Conservation (phyloP, 2,113 vertebrate genomes). For the Rallus limicola region DNA sequence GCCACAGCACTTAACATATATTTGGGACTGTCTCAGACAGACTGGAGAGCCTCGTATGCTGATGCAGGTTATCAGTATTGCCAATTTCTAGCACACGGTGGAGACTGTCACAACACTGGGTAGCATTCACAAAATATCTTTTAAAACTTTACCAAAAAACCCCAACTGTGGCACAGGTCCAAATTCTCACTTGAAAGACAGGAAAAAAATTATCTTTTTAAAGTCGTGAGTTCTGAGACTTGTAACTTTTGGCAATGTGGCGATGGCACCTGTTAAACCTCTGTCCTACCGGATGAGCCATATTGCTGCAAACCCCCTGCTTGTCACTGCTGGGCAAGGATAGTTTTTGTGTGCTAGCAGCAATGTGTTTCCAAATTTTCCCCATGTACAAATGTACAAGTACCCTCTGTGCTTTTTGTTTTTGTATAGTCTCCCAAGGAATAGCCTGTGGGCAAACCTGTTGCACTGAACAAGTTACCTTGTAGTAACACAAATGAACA, state of each 20-base stretch:
- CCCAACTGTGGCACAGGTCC: not conserved
- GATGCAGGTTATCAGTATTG: not conserved
- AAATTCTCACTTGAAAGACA: not conserved
- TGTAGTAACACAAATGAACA: not conserved
- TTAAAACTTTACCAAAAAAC: not conserved
- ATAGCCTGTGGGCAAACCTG: not conserved
- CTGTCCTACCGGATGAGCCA: not conserved
- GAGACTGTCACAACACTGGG: not conserved
- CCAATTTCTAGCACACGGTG: not conserved
- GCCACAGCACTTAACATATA: not conserved
- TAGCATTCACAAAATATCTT: not conserved
- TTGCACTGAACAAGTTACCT: not conserved
- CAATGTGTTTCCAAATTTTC: not conserved
- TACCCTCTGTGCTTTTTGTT: not conserved
- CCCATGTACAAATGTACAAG: not conserved
- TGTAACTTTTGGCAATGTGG: not conserved
- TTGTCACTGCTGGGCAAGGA: not conserved
- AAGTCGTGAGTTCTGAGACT: not conserved
- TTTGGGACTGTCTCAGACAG: not conserved
- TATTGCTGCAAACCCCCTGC: not conserved
- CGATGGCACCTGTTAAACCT: not conserved
- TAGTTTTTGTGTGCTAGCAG: not conserved
- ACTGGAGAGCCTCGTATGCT: not conserved
- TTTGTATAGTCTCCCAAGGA: not conserved
- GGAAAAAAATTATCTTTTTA: not conserved